Evolutionary conservation across 2,888 invertebrate species (phyloP).

Genomic region (Scrobipalpa atriplicella): DNA sequence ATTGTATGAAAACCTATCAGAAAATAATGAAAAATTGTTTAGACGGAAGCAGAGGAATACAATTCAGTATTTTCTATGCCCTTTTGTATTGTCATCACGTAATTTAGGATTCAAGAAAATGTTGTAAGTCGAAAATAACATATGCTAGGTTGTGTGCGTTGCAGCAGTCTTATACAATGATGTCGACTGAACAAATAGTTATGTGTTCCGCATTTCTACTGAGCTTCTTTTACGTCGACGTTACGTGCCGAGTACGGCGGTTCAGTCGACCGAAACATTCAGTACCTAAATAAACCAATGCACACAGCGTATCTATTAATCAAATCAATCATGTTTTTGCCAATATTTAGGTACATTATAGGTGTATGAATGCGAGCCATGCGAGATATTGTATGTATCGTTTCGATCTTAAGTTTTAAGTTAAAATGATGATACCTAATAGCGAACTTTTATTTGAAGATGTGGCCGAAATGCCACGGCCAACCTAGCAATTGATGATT

Average conservation of each 20-base stretch:
- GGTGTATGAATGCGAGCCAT: no score
- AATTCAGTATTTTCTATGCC: conserved; percentile 49
- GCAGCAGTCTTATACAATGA: conserved; percentile 81
- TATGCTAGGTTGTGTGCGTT: conserved; percentile 72
- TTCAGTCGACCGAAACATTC: conserved; percentile 51
- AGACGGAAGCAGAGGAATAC: background rate
- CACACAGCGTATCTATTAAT: conserved; percentile 27
- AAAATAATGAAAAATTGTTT: background rate
- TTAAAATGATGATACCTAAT: background rate
- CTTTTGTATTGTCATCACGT: conserved; percentile 75
- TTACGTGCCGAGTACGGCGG: conserved; percentile 55
- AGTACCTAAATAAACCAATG: conserved; percentile 46
- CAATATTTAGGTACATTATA: background rate
- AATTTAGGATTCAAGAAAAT: conserved; percentile 75
- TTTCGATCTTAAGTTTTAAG: background rate
- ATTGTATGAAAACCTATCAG: background rate
- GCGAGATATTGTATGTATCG: background rate
- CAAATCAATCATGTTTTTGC: conserved; percentile 19
- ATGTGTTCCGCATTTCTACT: conserved; percentile 82
- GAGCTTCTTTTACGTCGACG: conserved; percentile 75
- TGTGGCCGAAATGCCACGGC: conserved; percentile 16
- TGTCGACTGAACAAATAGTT: conserved; percentile 80
- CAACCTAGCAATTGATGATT: background rate
- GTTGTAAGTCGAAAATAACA: conserved; percentile 80
- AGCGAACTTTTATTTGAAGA: background rate